phyloP scores from a whole-genome alignment of 2,888 invertebrate genomes.

The Cephalotes varians region DNA sequence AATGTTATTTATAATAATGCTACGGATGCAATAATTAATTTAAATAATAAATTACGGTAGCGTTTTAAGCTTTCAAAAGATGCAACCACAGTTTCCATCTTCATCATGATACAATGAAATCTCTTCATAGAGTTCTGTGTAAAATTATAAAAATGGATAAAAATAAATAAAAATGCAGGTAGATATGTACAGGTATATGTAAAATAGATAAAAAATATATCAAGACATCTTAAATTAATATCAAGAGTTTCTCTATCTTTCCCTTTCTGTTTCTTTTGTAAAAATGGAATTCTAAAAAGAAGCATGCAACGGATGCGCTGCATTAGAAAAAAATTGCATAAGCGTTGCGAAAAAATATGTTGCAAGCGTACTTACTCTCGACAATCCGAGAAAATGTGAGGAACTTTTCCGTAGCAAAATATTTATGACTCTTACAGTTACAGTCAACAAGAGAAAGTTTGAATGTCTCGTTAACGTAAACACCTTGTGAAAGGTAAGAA shows the following conservation, averaged over 20 bases:
- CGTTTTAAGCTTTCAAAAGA: neutral
- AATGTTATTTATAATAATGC: neutral
- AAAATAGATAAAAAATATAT: neutral
- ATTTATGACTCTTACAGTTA: constrained; percentile 31
- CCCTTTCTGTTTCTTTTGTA: neutral
- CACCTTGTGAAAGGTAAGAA: constrained; percentile 23
- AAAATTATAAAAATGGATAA: neutral
- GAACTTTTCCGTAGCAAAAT: constrained; percentile 25
- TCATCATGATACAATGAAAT: neutral
- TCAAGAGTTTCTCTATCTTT: neutral
- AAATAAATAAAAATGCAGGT: constrained; percentile 1
- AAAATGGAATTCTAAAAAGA: neutral
- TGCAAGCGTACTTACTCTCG: neutral
- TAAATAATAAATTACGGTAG: constrained; percentile 8
- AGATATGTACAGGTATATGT: neutral
- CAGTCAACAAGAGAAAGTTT: neutral
- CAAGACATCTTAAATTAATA: neutral
- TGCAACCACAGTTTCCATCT: neutral
- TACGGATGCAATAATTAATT: constrained; percentile 15
- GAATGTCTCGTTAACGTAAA: constrained; percentile 29
- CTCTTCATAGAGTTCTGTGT: neutral
- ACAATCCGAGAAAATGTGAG: neutral
- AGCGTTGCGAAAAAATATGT: neutral
- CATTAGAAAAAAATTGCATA: neutral
- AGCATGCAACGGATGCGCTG: too few species aligned